Conservation (phyloP, 2,888 invertebrate species). For the Drosophila recens region DNA sequence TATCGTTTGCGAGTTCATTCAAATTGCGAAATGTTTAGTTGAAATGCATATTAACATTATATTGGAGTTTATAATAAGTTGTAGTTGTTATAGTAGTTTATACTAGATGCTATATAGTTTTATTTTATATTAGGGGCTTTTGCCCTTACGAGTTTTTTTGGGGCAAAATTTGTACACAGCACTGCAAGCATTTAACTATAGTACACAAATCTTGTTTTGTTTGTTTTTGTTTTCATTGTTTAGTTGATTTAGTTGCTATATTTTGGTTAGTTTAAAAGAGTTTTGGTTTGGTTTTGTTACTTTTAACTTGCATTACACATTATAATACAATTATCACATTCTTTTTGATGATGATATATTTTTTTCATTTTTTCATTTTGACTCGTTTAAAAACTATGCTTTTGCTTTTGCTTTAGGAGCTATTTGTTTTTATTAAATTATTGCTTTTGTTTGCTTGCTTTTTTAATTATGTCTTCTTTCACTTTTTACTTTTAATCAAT, state of each 20-base stretch:
- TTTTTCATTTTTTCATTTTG: conserved; percentile 63
- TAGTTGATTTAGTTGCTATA: conserved; percentile 26
- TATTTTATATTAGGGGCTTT: conserved; percentile 14
- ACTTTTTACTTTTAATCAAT: conserved; percentile 11
- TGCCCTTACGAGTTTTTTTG: conserved; percentile 23
- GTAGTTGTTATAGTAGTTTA: conserved; percentile 18
- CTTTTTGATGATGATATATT: conserved; percentile 79
- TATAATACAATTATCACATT: conserved; percentile 81
- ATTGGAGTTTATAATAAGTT: conserved; percentile 17
- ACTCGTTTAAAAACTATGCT: conserved; percentile 48
- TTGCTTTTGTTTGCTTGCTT: conserved; percentile 37
- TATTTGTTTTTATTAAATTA: conserved; percentile 22
- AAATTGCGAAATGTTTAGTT: conserved; percentile 14
- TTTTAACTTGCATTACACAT: conserved; percentile 73
- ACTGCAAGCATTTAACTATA: conserved; percentile 42
- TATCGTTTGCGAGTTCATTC: conserved; percentile 16
- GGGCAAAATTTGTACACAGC: conserved; percentile 34
- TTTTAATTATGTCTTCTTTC: conserved; percentile 25
- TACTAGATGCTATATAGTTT: conserved; percentile 44
- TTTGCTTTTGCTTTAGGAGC: conserved; percentile 50
- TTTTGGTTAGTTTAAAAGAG: conserved; percentile 37
- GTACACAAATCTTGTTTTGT: conserved; percentile 32
- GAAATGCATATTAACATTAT: conserved; percentile 69
- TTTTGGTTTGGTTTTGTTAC: conserved; percentile 41
- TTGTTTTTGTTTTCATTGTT: conserved; percentile 22